These are phyloP conservation scores for Drosophila algonquin DNA, from an alignment of 2,888 invertebrate species.

Conservation along the genomic window DNA sequence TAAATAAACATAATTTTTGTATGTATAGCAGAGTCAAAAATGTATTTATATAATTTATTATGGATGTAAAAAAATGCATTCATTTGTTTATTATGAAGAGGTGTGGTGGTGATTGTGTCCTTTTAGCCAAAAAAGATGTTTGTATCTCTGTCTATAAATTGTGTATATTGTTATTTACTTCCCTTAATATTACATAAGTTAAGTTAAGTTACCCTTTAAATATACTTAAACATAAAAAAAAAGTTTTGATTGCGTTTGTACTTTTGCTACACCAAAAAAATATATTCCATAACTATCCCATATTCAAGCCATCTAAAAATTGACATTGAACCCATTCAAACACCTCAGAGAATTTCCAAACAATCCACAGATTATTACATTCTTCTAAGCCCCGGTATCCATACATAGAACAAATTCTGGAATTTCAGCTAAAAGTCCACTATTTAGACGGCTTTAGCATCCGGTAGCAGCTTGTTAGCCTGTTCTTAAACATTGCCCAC, in stretches of 20 bases:
- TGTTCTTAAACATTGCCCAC: slow-evolving; percentile 29
- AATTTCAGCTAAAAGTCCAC: slow-evolving; percentile 32
- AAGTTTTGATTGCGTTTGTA: too few species aligned
- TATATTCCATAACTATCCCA: background rate
- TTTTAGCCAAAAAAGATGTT: too few species aligned
- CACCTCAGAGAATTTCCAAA: background rate
- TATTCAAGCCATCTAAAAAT: slow-evolving; percentile 12
- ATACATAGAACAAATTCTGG: slow-evolving; percentile 12
- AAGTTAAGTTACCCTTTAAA: too few species aligned
- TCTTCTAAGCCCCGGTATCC: background rate
- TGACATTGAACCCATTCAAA: slow-evolving; percentile 16
- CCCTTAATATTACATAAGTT: too few species aligned
- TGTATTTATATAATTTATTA: too few species aligned
- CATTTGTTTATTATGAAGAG: too few species aligned
- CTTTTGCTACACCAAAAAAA: background rate
- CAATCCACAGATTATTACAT: background rate
- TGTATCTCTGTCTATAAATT: too few species aligned
- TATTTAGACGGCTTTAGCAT: slow-evolving; percentile 47
- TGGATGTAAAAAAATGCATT: too few species aligned
- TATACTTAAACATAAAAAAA: too few species aligned
- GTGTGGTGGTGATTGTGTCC: too few species aligned
- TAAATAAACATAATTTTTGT: background rate
- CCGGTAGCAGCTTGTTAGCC: slow-evolving; percentile 61
- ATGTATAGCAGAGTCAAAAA: too few species aligned
- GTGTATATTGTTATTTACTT: too few species aligned